Conservation (phyloP, 2,113 vertebrate species). For the Menidia beryllina region DNA sequence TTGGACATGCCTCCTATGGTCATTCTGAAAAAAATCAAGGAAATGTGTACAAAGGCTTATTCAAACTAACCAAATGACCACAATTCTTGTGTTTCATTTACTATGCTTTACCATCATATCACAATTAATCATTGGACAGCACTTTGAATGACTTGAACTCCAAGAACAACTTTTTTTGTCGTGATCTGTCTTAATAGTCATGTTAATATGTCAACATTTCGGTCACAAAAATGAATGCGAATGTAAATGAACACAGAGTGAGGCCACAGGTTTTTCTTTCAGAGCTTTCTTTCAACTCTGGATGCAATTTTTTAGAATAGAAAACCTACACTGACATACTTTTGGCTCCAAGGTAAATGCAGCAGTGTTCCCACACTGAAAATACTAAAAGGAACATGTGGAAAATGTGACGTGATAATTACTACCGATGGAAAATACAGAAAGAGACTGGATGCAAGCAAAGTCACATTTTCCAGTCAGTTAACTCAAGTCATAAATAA, state of each 20-base stretch:
- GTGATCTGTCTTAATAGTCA: slow-evolving; percentile 11
- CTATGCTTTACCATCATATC: slow-evolving; percentile 14
- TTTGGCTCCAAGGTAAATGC: background rate
- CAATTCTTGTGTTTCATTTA: background rate
- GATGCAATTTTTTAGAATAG: slow-evolving; percentile 9
- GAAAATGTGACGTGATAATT: slow-evolving; percentile 19
- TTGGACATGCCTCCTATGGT: slow-evolving; percentile 1
- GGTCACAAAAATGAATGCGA: slow-evolving; percentile 15
- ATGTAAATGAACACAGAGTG: slow-evolving; percentile 13
- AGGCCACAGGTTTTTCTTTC: slow-evolving; percentile 10
- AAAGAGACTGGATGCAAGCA: background rate
- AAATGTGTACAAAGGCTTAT: background rate
- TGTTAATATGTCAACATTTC: background rate
- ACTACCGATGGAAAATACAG: background rate
- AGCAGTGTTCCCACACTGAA: background rate
- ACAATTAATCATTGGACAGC: slow-evolving; percentile 12
- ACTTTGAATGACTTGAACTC: slow-evolving; percentile 9
- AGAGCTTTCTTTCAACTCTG: slow-evolving; percentile 6
- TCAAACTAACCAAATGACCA: slow-evolving; percentile 1
- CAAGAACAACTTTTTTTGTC: background rate
- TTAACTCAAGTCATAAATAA: background rate
- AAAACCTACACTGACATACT: background rate
- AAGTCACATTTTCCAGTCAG: background rate
- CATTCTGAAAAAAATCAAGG: slow-evolving; percentile 3
- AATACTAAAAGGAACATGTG: background rate